Conservation (phyloP, 2,888 invertebrate genomes). For the Xestia rhomboidea region DNA sequence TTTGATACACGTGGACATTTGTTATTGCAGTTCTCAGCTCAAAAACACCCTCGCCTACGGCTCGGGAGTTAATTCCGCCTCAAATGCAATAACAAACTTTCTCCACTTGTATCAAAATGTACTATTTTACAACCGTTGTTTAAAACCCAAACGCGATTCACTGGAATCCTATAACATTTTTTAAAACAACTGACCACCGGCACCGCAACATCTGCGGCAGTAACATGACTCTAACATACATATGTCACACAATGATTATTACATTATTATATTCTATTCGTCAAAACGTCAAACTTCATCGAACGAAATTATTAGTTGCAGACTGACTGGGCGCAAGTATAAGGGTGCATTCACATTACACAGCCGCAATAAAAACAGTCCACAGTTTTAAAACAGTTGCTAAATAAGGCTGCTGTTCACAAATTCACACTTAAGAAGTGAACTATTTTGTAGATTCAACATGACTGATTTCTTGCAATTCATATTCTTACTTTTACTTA, state of each 20-base stretch:
- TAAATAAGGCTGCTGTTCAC: background rate
- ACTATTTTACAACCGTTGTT: too few species aligned
- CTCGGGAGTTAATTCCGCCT: too few species aligned
- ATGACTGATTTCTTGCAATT: background rate
- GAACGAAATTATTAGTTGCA: conserved; percentile 78
- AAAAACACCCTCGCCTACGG: too few species aligned
- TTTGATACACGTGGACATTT: too few species aligned
- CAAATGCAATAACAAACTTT: too few species aligned
- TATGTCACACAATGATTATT: conserved; percentile 52
- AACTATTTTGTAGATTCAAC: background rate
- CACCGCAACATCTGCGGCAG: conserved; percentile 64
- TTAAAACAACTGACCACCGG: conserved; percentile 33
- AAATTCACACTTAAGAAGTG: background rate
- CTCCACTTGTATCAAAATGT: too few species aligned
- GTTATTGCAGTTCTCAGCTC: too few species aligned
- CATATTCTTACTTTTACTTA: background rate
- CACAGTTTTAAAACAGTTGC: background rate
- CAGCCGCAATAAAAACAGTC: background rate
- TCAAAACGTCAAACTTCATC: conserved; percentile 69
- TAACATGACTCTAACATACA: conserved; percentile 63
- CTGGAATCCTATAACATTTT: background rate
- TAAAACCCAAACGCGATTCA: background rate
- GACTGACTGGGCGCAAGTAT: conserved; percentile 65
- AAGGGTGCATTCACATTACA: conserved; percentile 25
- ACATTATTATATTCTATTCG: conserved; percentile 36